These are phyloP conservation scores for Tortricodes alternella DNA, from an alignment of 2,888 invertebrate species.

Conservation along the genomic window DNA sequence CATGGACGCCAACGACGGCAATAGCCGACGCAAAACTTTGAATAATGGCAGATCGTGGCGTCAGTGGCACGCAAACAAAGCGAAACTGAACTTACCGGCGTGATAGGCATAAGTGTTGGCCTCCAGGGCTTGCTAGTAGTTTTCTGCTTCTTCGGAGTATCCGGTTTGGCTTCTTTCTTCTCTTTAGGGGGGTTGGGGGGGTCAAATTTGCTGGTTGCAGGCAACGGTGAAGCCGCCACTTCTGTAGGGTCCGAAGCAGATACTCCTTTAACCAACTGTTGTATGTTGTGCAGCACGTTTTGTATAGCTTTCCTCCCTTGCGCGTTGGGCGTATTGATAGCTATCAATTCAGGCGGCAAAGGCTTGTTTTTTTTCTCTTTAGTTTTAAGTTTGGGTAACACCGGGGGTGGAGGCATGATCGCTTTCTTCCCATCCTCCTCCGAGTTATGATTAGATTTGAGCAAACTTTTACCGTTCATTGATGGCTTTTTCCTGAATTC, in stretches of 20 bases:
- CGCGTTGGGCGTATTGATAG: conserved; percentile 78
- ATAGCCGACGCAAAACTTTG: no score
- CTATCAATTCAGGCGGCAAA: conserved; percentile 83
- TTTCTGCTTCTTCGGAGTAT: conserved; percentile 68
- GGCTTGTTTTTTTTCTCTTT: conserved; percentile 65
- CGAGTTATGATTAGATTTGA: conserved; percentile 62
- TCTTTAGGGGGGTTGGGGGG: conserved; percentile 48
- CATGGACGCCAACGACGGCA: no score
- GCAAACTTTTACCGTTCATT: conserved; percentile 70
- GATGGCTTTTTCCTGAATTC: conserved; percentile 74
- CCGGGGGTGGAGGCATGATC: conserved; percentile 64
- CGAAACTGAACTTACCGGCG: conserved; percentile 57
- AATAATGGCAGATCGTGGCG: no score
- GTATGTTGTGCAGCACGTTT: conserved; percentile 74
- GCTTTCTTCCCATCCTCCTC: conserved; percentile 59
- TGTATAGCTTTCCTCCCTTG: conserved; percentile 74
- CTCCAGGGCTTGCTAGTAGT: conserved; percentile 86
- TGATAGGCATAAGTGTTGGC: conserved; percentile 87
- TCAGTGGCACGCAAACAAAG: no score
- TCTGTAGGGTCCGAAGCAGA: conserved; percentile 73
- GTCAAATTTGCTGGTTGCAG: conserved; percentile 55
- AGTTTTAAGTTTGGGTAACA: conserved; percentile 54
- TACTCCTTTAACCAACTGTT: conserved; percentile 75
- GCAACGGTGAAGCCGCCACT: conserved; percentile 64
- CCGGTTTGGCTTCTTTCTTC: conserved; percentile 61